Percentiles rank a stretch among this genome's conserved stretches.
Evolutionary conservation across 2,888 invertebrate species (phyloP).

Genomic region (Zelleria hepariella): DNA sequence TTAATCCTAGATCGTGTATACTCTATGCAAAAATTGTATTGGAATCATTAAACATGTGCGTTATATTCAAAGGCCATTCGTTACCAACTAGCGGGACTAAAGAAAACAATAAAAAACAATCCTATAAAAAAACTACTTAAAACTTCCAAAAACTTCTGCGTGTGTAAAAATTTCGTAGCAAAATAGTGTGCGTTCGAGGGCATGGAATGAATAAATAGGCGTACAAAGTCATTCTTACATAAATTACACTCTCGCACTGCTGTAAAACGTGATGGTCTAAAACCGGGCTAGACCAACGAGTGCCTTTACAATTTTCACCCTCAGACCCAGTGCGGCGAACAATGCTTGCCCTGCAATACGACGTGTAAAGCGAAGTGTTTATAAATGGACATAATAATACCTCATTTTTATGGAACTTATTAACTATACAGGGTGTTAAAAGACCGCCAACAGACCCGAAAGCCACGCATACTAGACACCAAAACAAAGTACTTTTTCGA

Average conservation of each 20-base stretch:
- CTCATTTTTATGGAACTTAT: no score
- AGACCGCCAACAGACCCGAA: no score
- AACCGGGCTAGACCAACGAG: neutral
- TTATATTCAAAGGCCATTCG: constrained; percentile 19
- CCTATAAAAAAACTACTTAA: neutral
- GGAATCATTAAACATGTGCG: constrained; percentile 24
- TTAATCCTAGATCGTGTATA: constrained; percentile 21
- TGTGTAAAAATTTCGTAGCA: constrained; percentile 53
- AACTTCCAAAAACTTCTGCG: constrained; percentile 18
- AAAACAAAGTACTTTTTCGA: no score
- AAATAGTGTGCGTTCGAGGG: constrained; percentile 48
- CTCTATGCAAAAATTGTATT: no score
- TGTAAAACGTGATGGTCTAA: neutral
- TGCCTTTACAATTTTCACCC: neutral
- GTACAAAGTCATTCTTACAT: constrained; percentile 20
- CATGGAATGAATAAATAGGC: constrained; percentile 54
- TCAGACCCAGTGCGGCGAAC: neutral
- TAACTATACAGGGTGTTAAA: no score
- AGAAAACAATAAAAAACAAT: neutral
- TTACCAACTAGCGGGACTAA: constrained; percentile 21
- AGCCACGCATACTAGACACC: no score
- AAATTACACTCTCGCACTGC: neutral
- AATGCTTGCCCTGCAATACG: constrained; percentile 6
- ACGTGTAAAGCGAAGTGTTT: constrained; percentile 10
- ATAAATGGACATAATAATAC: no score